Evolutionary conservation across 2,113 vertebrate species (phyloP).

Genomic region (Phalacrocorax aristotelis): DNA sequence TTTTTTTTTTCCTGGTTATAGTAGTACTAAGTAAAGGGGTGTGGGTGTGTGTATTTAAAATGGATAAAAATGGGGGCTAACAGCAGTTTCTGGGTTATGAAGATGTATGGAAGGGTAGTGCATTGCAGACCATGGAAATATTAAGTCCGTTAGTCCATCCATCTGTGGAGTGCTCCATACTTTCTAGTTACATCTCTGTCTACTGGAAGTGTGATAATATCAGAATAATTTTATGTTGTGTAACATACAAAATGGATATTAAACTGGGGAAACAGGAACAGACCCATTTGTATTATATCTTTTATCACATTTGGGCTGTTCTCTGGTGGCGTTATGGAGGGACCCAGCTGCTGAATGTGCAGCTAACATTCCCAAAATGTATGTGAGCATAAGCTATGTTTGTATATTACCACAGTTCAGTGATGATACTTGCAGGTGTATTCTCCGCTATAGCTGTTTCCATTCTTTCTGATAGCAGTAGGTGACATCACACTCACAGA

Average conservation of each 20-base stretch:
- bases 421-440: neutral
- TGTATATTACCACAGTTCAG: neutral
- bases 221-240: neutral
- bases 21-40: neutral
- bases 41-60: neutral
- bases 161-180: neutral
- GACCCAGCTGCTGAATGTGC: accelerated
- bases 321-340: neutral
- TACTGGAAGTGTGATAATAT: neutral
- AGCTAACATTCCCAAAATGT: neutral
- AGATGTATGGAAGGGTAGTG: neutral
- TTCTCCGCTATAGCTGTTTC: neutral
- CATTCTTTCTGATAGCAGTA: neutral
- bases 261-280: neutral
- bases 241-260: neutral
- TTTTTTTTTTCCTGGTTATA: neutral
- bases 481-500: neutral
- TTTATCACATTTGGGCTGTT: neutral
- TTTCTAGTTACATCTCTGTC: neutral
- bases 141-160: neutral
- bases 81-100: neutral
- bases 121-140: neutral
- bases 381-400: neutral
- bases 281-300: neutral
- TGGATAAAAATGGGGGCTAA: neutral